These are phyloP conservation scores for Orthosia cruda DNA, from an alignment of 2,888 invertebrate species.

Conservation along the genomic window DNA sequence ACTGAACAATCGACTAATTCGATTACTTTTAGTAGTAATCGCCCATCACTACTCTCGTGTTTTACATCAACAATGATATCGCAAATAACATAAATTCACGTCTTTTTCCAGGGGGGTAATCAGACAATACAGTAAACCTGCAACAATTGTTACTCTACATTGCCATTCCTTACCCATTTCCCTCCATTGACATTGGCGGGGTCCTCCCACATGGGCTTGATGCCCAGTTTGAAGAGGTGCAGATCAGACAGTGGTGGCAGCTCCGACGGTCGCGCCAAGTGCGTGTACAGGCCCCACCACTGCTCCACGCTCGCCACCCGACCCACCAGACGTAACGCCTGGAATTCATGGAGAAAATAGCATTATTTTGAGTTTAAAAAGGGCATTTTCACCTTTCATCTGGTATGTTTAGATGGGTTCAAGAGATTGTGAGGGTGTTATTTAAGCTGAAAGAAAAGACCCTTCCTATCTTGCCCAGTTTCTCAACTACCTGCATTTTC, in stretches of 20 bases:
- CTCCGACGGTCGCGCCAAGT: slow-evolving; percentile 97
- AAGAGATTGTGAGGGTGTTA: neutral
- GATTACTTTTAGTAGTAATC: too few relatives aligned
- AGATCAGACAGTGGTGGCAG: slow-evolving; percentile 98
- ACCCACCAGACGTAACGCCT: slow-evolving; percentile 97
- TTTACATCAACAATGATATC: neutral
- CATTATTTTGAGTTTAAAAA: neutral
- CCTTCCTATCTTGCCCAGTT: too few relatives aligned
- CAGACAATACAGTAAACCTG: neutral
- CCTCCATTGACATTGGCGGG: slow-evolving; percentile 99
- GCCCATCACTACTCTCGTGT: too few relatives aligned
- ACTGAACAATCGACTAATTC: too few relatives aligned
- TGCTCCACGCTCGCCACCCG: slow-evolving; percentile 98
- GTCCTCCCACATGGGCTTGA: slow-evolving; percentile 99
- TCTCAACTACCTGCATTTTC: too few relatives aligned
- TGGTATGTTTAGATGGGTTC: too few relatives aligned
- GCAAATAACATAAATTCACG: neutral
- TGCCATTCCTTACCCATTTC: slow-evolving; percentile 95
- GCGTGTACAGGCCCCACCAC: slow-evolving; percentile 99
- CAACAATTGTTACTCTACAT: neutral
- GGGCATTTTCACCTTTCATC: neutral
- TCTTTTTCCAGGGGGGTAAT: neutral
- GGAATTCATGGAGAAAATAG: slow-evolving; percentile 79
- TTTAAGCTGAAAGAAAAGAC: neutral
- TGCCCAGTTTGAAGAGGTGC: slow-evolving; percentile 99